Base-by-base conservation (phyloP, 1,140 invertebrate genomes). In the Tetramorium parvispinum region DNA sequence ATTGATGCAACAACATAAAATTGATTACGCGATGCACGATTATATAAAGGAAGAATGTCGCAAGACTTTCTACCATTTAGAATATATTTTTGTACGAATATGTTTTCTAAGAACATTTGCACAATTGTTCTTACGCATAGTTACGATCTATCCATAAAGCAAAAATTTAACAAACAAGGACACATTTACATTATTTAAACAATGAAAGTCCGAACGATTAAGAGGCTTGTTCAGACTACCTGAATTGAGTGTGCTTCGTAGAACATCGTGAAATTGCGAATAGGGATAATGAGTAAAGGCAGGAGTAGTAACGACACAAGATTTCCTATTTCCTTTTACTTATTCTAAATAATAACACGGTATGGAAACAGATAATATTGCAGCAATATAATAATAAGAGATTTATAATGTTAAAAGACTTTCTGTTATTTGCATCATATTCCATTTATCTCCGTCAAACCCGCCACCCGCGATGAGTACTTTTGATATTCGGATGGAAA, bases 251-350 rank as follows among this genome's bases (percentile, higher is more conserved):
- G 61, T 55, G 37, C 21, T 55, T 65, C 57, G 46, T 43, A 57
- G 51, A 53, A 4, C n/a, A 37, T 55, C 24, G 63, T 16, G 75
- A 90, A 87, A 90, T 90, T 86, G 77, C 65, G 53, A 63, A 78
- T 55, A 86, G 76, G 51, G 24, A 53, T 70, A 73, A 88, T 82
- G 85, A 88, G 70, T 88, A 87, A 24, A 89, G 68, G 71, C 70
- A 76, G 66, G 4, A 18, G 32, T 51, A 13, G 46, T n/a, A 46
- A 37, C 21, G 79, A 82, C 49, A 61, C 51, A 10, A 32, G 40
- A 73, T 83, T 73, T 71, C 73, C 51, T 27, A 83, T 83, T 83
- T 73, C 11, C 66, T 83, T 2, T 49, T 16, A 59, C 53, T 49
- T 21, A 37, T 73, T 57, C 24, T 21, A 27, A 75, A 59, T 49